Percentiles rank a stretch among this genome's conserved stretches.
phyloP scores from a whole-genome alignment of 2,888 invertebrate genomes.

The Nemotelus pantherinus region DNA sequence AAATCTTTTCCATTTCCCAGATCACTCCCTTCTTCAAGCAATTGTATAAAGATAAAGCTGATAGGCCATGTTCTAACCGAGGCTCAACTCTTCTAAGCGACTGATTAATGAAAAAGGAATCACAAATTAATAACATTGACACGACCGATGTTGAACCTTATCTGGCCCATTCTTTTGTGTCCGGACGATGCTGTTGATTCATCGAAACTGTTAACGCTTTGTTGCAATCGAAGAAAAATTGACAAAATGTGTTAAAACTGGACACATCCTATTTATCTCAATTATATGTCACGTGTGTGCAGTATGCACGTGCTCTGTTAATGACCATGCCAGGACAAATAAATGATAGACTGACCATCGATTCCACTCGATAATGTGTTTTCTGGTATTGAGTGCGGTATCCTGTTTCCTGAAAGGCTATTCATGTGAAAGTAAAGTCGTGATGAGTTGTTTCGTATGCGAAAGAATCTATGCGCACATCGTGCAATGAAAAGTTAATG shows the following conservation, averaged over 20 bases:
- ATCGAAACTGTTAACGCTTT: conserved; percentile 15
- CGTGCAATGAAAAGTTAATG: too few relatives aligned
- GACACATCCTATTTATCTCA: conserved; percentile 57
- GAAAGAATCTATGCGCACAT: too few relatives aligned
- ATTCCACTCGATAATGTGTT: conserved; percentile 50
- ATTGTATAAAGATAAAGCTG: background rate
- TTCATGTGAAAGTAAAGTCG: too few relatives aligned
- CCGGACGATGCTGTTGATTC: background rate
- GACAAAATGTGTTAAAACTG: conserved; percentile 53
- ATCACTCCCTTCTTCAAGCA: conserved; percentile 7
- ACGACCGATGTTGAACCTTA: conserved; percentile 32
- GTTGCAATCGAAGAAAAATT: conserved; percentile 45
- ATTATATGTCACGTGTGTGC: conserved; percentile 54
- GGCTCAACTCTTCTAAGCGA: conserved; percentile 22
- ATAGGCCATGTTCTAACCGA: conserved; percentile 6
- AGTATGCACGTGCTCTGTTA: conserved; percentile 48
- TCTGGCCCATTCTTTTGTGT: conserved; percentile 28
- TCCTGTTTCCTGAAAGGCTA: background rate
- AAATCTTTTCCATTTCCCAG: conserved; percentile 24
- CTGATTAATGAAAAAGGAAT: conserved; percentile 49
- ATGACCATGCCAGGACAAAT: conserved; percentile 50
- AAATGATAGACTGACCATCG: conserved; percentile 50
- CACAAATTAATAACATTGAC: conserved; percentile 50
- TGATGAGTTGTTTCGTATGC: too few relatives aligned
- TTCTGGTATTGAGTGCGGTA: conserved; percentile 32